Conservation (phyloP, 2,797 vertebrate genomes). For the Sparus aurata region DNA sequence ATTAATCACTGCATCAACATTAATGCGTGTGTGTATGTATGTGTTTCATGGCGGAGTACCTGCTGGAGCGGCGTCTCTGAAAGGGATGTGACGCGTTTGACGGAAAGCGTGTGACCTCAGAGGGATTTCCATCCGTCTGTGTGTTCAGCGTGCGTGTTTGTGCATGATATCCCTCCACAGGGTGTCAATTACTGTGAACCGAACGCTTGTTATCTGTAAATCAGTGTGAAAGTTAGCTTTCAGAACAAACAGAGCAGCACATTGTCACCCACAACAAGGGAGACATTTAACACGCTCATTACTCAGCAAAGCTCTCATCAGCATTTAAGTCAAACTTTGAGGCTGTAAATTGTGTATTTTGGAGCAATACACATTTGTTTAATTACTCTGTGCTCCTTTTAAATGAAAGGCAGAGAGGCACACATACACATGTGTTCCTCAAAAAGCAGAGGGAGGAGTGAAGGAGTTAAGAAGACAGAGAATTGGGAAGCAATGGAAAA, state of each 20-base stretch:
- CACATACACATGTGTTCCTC: not conserved
- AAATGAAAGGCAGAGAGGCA: not conserved
- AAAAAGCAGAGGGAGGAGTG: conserved; percentile 4
- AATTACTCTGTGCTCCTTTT: not conserved
- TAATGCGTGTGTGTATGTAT: not conserved
- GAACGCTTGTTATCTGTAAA: conserved; percentile 44
- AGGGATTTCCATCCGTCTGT: conserved; percentile 37
- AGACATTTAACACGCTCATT: conserved; percentile 7
- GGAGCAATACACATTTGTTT: not conserved
- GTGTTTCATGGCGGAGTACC: conserved; percentile 36
- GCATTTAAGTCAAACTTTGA: not conserved
- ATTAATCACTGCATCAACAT: conserved; percentile 40
- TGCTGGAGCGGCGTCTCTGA: conserved; percentile 43
- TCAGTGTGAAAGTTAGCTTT: conserved; percentile 39
- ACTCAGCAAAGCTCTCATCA: not conserved
- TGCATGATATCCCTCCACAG: conserved; percentile 7
- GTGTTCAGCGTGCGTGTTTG: not conserved
- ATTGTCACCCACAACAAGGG: conserved; percentile 11
- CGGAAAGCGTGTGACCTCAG: conserved; percentile 44
- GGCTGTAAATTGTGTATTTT: not conserved
- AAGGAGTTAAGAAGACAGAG: conserved; percentile 41
- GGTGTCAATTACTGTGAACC: conserved; percentile 49
- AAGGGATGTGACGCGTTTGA: conserved; percentile 49
- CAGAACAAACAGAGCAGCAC: conserved; percentile 27
- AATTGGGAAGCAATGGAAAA: conserved; percentile 53